Evolutionary conservation across 2,888 invertebrate species (phyloP).

Genomic region (Proisotoma minuta): DNA sequence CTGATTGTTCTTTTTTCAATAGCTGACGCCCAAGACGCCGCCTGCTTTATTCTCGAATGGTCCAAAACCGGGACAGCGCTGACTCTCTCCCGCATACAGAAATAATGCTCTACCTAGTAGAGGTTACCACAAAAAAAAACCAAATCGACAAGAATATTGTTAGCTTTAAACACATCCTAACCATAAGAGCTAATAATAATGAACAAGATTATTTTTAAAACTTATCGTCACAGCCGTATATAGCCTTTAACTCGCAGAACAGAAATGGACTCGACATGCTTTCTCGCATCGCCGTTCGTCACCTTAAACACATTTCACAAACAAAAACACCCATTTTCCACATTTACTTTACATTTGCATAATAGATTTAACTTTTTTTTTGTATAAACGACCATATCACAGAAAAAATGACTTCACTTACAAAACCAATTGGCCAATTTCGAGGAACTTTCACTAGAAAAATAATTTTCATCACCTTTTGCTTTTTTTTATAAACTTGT

Average conservation of each 20-base stretch:
- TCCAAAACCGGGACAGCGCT: conserved; percentile 10
- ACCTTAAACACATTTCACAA: too few species aligned
- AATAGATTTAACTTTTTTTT: too few species aligned
- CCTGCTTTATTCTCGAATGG: conserved; percentile 23
- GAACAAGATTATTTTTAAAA: neutral
- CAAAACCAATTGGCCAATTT: too few species aligned
- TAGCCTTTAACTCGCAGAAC: too few species aligned
- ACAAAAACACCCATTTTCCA: too few species aligned
- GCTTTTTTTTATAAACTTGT: too few species aligned
- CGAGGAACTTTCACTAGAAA: too few species aligned
- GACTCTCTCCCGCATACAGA: conserved; percentile 13
- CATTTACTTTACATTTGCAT: neutral
- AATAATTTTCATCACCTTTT: too few species aligned
- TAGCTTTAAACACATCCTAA: conserved; percentile 10
- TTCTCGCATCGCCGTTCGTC: too few species aligned
- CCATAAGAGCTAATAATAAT: conserved; percentile 6
- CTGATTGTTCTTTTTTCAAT: conserved; percentile 10
- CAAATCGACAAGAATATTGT: conserved; percentile 1
- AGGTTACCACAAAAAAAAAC: conserved; percentile 8
- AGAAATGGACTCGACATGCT: too few species aligned
- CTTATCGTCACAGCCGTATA: too few species aligned
- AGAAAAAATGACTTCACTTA: conserved; percentile 1
- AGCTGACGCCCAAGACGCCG: conserved; percentile 29
- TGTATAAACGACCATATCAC: neutral
- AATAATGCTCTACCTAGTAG: conserved; percentile 14